These are phyloP conservation scores for Cathartes aura DNA, from an alignment of 2,113 vertebrate genomes.

Conservation along the genomic window DNA sequence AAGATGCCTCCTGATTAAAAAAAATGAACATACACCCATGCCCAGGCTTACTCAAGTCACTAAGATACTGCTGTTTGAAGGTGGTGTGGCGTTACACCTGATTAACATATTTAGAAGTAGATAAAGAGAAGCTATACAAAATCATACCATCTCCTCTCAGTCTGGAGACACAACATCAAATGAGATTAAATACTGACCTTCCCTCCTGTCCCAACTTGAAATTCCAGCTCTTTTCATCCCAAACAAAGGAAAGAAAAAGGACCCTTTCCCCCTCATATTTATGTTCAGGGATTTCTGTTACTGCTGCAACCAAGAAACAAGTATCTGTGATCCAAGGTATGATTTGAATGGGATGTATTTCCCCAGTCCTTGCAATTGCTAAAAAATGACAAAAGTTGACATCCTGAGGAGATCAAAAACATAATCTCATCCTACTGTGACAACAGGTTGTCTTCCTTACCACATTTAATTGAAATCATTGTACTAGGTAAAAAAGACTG, in stretches of 20 bases:
- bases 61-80: not conserved
- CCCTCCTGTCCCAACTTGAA: not conserved
- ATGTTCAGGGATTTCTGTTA: not conserved
- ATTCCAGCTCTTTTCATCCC: not conserved
- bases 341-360: not conserved
- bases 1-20: not conserved
- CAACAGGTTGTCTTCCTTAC: not conserved
- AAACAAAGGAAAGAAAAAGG: not conserved
- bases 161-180: not conserved
- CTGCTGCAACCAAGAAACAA: not conserved
- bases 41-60: not conserved
- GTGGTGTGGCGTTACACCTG: not conserved
- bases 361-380: not conserved
- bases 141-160: not conserved
- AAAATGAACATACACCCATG: accelerated
- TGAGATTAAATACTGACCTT: not conserved
- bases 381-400: not conserved
- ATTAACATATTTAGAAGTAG: not conserved
- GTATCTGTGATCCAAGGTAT: not conserved
- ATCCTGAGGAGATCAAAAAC: not conserved
- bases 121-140: not conserved
- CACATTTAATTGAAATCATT: not conserved
- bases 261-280: not conserved
- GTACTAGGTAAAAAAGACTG: not conserved
- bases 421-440: not conserved